Conservation (phyloP, 2,113 vertebrate species). For the Chauna torquata region DNA sequence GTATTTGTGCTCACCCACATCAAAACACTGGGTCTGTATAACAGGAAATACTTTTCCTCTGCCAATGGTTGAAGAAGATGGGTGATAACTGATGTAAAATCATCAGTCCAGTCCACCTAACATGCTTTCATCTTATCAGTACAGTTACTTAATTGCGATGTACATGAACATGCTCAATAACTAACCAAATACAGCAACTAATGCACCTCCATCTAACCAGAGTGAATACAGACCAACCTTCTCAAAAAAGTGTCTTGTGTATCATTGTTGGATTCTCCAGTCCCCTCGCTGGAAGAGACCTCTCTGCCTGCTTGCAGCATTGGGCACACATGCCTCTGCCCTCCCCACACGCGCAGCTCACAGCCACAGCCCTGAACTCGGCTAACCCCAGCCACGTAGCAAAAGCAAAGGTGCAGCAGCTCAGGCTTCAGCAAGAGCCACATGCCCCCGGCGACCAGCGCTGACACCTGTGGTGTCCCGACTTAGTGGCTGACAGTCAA, state of each 20-base stretch:
- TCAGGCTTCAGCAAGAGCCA: background rate
- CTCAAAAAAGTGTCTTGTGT: background rate
- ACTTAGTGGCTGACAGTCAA: background rate
- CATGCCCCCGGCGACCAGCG: background rate
- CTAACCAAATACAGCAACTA: background rate
- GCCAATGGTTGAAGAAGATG: background rate
- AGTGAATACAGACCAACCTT: background rate
- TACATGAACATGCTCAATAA: background rate
- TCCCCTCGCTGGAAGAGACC: background rate
- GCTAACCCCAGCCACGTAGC: fast-evolving
- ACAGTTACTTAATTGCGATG: background rate
- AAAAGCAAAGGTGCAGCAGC: background rate
- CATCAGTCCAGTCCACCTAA: background rate
- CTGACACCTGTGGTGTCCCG: background rate
- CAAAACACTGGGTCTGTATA: background rate
- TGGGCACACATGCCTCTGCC: background rate
- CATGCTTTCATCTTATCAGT: fast-evolving
- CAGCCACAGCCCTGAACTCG: background rate
- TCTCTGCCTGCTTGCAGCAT: background rate
- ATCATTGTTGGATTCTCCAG: fast-evolving
- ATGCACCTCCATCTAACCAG: background rate
- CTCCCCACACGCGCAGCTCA: fast-evolving
- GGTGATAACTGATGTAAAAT: background rate
- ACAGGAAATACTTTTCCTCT: background rate
- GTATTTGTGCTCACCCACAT: fast-evolving